A percentile compares a stretch with the other conserved stretches of the same genome.
These are phyloP conservation scores for Coptodon rendalli DNA, from an alignment of 2,113 vertebrate species.

Conservation along the genomic window DNA sequence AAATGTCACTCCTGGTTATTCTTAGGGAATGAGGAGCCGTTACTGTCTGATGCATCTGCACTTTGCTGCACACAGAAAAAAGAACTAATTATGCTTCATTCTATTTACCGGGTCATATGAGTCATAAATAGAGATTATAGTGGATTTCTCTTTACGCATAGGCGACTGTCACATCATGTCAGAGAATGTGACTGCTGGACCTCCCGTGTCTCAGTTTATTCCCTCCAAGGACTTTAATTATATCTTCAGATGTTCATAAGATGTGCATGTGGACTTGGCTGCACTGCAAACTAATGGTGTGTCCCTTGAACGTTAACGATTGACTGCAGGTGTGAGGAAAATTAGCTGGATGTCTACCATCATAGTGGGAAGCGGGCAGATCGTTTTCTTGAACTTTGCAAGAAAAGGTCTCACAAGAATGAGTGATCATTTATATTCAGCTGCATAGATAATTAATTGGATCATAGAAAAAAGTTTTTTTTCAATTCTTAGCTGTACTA, in stretches of 20 bases:
- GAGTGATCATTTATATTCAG: not conserved
- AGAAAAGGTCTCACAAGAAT: not conserved
- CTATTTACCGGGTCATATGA: not conserved
- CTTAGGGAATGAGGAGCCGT: slow-evolving; percentile 1
- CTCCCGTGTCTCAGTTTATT: not conserved
- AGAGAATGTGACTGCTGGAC: not conserved
- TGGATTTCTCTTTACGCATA: not conserved
- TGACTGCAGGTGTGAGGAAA: not conserved
- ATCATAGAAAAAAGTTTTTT: not conserved
- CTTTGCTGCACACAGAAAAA: not conserved
- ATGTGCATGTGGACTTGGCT: not conserved
- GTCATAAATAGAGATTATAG: not conserved
- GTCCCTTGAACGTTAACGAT: not conserved
- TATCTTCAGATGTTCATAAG: not conserved
- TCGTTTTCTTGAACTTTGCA: not conserved
- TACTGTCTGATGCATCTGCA: slow-evolving; percentile 6
- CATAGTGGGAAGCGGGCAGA: not conserved
- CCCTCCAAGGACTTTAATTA: not conserved
- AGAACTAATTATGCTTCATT: not conserved
- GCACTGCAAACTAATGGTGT: not conserved
- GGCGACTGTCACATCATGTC: not conserved
- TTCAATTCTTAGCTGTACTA: not conserved
- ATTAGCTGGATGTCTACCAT: not conserved
- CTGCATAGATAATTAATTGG: not conserved
- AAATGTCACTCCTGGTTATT: slow-evolving; percentile 60